Percentiles rank a stretch among this genome's conserved stretches.
Conservation (phyloP, 2,113 vertebrate genomes). For the Dendropsophus ebraccatus region DNA sequence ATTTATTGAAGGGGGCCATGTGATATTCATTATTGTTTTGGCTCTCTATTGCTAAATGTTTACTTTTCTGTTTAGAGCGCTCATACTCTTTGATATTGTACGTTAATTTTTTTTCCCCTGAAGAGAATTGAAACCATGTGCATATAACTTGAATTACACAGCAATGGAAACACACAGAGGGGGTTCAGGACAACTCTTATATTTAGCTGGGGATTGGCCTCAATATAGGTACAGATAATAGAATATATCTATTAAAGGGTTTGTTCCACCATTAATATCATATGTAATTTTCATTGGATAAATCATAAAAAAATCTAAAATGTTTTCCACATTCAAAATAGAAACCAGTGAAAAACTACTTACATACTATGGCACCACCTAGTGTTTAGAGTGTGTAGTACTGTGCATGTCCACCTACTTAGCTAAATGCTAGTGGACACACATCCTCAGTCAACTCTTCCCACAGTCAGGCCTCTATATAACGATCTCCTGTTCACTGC, state of each 20-base stretch:
- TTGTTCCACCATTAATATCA: no score
- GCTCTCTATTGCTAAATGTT: constrained; percentile 86
- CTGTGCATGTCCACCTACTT: no score
- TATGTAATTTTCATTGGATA: no score
- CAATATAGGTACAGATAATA: background rate
- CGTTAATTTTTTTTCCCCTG: constrained; percentile 87
- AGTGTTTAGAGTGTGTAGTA: no score
- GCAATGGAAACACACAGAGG: constrained; percentile 70
- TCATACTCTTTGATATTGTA: constrained; percentile 93
- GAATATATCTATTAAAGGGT: background rate
- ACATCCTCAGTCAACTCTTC: no score
- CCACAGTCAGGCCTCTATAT: no score
- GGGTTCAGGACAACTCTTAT: constrained; percentile 77
- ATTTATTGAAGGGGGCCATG: constrained; percentile 86
- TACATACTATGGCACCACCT: no score
- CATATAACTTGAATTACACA: constrained; percentile 85
- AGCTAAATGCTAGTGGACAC: no score
- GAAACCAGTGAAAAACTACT: no score
- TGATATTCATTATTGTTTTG: constrained; percentile 90
- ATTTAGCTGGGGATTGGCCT: constrained; percentile 65
- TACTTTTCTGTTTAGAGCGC: constrained; percentile 87
- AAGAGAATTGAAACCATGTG: constrained; percentile 95
- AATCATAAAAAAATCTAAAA: no score
- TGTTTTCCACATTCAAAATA: no score
- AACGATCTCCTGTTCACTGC: no score